These are phyloP conservation scores for Microcebus griseorufus DNA, from an alignment of 2,113 vertebrate species.

Conservation along the genomic window DNA sequence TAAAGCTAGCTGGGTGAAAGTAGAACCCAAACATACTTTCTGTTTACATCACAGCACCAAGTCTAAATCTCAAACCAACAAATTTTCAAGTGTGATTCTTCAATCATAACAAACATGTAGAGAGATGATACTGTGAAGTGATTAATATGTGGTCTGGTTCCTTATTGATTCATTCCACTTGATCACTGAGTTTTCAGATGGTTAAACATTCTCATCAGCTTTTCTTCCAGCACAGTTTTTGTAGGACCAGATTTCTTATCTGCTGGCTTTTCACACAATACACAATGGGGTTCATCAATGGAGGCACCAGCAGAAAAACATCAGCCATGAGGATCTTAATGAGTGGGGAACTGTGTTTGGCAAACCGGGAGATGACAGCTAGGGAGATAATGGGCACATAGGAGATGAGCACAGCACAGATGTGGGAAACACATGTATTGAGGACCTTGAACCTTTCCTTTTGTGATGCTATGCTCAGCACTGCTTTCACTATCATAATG, in stretches of 20 bases:
- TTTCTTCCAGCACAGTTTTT: conserved; percentile 52
- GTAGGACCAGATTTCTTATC: conserved; percentile 38
- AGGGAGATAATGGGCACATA: conserved; percentile 57
- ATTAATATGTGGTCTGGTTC: neutral
- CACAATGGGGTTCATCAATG: conserved; percentile 58
- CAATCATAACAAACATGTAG: neutral
- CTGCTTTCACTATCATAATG: conserved; percentile 39
- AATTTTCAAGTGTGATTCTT: neutral
- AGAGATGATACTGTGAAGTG: neutral
- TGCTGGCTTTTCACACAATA: conserved; percentile 59
- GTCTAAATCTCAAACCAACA: neutral
- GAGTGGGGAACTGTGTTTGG: neutral
- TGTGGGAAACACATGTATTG: conserved; percentile 53
- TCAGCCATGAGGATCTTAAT: conserved; percentile 50
- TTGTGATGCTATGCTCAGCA: conserved; percentile 21
- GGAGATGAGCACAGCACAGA: conserved; percentile 64
- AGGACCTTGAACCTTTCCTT: conserved; percentile 50
- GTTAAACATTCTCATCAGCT: neutral
- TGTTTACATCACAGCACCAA: neutral
- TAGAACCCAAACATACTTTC: neutral
- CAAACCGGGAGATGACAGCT: neutral
- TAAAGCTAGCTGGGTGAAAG: neutral
- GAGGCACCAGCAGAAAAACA: conserved; percentile 44
- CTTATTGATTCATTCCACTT: neutral
- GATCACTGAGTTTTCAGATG: neutral